Percentiles rank a stretch among this genome's conserved stretches.
phyloP scores from a whole-genome alignment of 2,888 invertebrate genomes.

The Alloscopus bannaensis region DNA sequence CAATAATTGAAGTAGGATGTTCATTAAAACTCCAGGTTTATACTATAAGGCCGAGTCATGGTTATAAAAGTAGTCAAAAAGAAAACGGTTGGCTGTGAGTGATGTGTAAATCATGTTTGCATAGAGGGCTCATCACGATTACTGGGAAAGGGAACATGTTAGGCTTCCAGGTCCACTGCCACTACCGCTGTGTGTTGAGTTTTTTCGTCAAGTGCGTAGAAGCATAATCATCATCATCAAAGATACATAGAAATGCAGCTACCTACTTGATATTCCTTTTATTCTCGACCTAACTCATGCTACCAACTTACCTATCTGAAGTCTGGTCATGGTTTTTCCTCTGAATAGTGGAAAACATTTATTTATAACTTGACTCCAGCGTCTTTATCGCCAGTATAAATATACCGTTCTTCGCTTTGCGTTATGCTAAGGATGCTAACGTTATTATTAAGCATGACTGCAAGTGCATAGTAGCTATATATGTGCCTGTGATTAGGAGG shows the following conservation, averaged over 20 bases:
- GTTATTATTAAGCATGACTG: no score
- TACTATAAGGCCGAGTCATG: no score
- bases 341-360: not conserved
- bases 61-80: not conserved
- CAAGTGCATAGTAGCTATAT: no score
- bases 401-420: no score
- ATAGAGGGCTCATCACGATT: no score
- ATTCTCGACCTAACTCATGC: not conserved
- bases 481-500: no score
- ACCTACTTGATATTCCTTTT: conserved; percentile 5
- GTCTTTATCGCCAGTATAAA: no score
- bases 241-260: no score
- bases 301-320: conserved; percentile 35
- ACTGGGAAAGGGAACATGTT: no score
- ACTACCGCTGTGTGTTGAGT: not conserved
- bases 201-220: not conserved
- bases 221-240: conserved; percentile 29
- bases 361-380: not conserved
- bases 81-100: not conserved
- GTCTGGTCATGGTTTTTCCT: conserved; percentile 54
- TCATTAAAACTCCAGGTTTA: no score
- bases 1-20: not conserved
- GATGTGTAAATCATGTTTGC: not conserved
- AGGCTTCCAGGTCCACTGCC: no score
- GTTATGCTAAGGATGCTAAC: no score